These are phyloP conservation scores for Pangasius larnaudii DNA, from an alignment of 2,797 vertebrate species.

Conservation along the genomic window DNA sequence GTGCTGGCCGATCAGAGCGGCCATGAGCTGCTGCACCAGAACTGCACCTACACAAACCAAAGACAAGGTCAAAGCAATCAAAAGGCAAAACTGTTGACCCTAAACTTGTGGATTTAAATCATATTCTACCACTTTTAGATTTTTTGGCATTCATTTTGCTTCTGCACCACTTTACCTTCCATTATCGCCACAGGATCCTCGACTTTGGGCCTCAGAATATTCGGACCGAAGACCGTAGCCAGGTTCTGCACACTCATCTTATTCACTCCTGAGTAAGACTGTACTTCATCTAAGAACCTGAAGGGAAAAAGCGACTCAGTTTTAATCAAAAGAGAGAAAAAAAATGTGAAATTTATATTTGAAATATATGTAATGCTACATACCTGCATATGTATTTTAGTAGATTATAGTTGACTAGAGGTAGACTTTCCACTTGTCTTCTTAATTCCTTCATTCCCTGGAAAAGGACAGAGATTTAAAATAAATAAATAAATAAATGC, in stretches of 20 bases:
- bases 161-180: constrained; percentile 86
- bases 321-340: background rate
- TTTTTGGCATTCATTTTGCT: background rate
- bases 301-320: background rate
- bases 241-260: constrained; percentile 99
- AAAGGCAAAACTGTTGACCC: background rate
- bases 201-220: constrained; percentile 92
- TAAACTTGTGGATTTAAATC: background rate
- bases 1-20: constrained; percentile 90
- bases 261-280: constrained; percentile 93
- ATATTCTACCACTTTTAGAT: background rate
- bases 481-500: background rate
- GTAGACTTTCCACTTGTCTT: constrained; percentile 89
- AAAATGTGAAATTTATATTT: background rate
- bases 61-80: background rate
- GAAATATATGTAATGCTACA: constrained; percentile 37
- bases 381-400: constrained; percentile 98
- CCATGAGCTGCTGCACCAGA: constrained; percentile 96
- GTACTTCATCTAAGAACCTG: constrained; percentile 98
- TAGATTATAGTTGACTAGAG: constrained; percentile 93
- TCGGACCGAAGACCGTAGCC: constrained; percentile 97
- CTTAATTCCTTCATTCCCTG: constrained; percentile 90
- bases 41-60: constrained; percentile 82
- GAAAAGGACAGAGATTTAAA: constrained; percentile 24
- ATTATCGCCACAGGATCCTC: constrained; percentile 97